Evolutionary conservation across 1,140 invertebrate species (phyloP).

Genomic region (Megathymus violae): DNA sequence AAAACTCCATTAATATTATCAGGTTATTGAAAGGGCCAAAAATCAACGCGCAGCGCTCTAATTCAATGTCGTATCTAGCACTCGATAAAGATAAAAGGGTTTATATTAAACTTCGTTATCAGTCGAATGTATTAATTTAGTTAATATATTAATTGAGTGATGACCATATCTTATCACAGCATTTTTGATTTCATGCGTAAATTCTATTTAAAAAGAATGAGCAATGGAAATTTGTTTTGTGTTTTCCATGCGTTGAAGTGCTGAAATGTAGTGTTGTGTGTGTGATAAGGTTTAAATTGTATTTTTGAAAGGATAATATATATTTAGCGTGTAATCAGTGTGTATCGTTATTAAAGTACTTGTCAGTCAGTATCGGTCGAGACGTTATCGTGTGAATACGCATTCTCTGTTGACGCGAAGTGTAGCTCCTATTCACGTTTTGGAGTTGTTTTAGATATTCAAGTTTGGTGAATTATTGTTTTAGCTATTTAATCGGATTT

Average conservation of each 20-base stretch:
- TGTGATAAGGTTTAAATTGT: no score
- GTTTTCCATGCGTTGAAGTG: no score
- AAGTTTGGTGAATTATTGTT: background rate
- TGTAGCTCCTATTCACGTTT: background rate
- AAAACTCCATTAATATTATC: slow-evolving; percentile 4
- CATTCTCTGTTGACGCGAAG: background rate
- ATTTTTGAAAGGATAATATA: no score
- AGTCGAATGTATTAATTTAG: slow-evolving; percentile 57
- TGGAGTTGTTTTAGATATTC: background rate
- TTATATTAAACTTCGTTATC: slow-evolving; percentile 58
- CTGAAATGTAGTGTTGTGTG: no score
- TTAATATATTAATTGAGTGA: slow-evolving; percentile 65
- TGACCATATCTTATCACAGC: slow-evolving; percentile 51
- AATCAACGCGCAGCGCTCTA: slow-evolving; percentile 26
- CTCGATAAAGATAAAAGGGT: slow-evolving; percentile 42
- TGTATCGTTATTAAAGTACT: no score
- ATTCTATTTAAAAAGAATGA: background rate
- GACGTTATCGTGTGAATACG: background rate
- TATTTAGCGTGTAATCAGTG: background rate
- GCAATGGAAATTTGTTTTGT: no score
- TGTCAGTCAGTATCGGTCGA: background rate
- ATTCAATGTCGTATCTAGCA: slow-evolving; percentile 34
- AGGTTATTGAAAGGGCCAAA: background rate
- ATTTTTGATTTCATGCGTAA: slow-evolving; percentile 3
- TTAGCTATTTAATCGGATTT: background rate